These are phyloP conservation scores for Xanthia togata DNA, from an alignment of 2,888 invertebrate genomes.

Conservation along the genomic window DNA sequence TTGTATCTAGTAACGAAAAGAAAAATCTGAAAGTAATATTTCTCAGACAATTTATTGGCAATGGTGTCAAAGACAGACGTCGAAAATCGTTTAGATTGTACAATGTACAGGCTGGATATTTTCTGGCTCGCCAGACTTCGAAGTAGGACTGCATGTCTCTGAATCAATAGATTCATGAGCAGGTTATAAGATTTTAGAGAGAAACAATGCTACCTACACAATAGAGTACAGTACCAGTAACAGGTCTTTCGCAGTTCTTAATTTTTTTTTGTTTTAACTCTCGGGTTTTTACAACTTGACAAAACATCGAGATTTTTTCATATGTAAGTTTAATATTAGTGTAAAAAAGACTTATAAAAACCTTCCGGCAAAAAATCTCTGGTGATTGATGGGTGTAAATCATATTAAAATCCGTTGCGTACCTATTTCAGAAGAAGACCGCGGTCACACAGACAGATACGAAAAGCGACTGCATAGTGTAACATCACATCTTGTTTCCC, in stretches of 20 bases:
- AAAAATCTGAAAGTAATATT: constrained; percentile 59
- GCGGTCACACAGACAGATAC: no score
- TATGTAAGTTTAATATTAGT: not conserved
- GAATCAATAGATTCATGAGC: not conserved
- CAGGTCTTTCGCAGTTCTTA: not conserved
- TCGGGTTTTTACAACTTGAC: not conserved
- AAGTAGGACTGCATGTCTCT: not conserved
- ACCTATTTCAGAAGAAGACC: not conserved
- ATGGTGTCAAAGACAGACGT: constrained; percentile 51
- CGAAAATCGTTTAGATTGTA: constrained; percentile 51
- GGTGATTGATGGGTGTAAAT: not conserved
- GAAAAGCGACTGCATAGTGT: no score
- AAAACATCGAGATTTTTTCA: not conserved
- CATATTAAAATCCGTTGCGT: not conserved
- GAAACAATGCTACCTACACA: not conserved
- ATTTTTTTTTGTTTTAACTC: not conserved
- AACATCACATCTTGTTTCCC: no score
- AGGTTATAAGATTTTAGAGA: not conserved
- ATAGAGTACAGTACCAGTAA: no score
- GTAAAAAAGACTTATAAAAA: not conserved
- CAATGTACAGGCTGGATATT: constrained; percentile 39
- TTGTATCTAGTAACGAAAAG: constrained; percentile 33
- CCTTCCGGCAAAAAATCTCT: not conserved
- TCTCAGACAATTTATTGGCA: constrained; percentile 60
- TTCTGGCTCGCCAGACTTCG: not conserved